phyloP scores from a whole-genome alignment of 2,888 invertebrate species.

The Stenurella melanura region DNA sequence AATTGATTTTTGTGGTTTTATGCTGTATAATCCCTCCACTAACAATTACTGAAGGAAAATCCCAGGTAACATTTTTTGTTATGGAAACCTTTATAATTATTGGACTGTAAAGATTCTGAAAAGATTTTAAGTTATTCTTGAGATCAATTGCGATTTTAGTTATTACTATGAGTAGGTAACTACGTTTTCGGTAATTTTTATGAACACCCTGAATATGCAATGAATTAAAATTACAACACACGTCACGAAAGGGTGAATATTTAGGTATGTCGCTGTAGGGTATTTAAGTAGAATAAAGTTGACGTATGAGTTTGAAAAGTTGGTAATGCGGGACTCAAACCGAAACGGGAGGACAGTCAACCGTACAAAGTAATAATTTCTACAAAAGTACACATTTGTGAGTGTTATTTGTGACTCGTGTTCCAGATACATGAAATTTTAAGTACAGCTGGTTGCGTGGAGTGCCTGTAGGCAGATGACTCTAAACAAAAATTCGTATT shows the following conservation, averaged over 20 bases:
- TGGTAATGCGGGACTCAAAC: background rate
- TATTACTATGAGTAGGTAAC: no score
- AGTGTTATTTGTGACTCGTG: background rate
- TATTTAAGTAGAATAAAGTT: background rate
- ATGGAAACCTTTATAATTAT: no score
- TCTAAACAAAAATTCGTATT: background rate
- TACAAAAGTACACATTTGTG: background rate
- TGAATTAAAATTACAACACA: background rate
- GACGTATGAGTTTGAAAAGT: background rate
- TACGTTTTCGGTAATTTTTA: no score
- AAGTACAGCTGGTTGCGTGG: background rate
- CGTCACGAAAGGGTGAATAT: background rate
- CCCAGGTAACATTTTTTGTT: no score
- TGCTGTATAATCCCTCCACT: no score
- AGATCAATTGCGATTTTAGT: no score
- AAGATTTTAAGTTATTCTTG: no score
- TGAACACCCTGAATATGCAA: no score
- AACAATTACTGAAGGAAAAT: no score
- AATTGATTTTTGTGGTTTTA: no score
- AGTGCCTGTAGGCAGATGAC: background rate
- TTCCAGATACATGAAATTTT: background rate
- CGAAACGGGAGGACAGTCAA: background rate
- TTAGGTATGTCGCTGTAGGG: background rate
- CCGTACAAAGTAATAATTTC: background rate
- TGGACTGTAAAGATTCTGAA: no score